Evolutionary conservation across 2,888 invertebrate genomes (phyloP), one percentile per base, ranked within the genome.

Genomic region (Hemicrepidius hirtus): DNA sequence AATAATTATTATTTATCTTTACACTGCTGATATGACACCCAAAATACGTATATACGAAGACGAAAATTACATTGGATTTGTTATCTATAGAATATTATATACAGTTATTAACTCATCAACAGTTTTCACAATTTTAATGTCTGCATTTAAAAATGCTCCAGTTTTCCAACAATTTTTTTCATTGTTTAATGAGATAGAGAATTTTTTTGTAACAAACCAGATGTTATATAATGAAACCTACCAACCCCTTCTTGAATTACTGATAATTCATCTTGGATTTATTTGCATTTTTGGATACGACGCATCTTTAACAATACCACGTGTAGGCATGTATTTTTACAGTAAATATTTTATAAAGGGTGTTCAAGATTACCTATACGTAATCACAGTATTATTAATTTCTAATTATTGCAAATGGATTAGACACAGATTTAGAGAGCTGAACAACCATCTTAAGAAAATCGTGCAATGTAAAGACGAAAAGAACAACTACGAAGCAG

Each of bases 361-460:
- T 3, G 3, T 41, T 6, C 3, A 41, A 41, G 40, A 41, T 13
- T 41, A 41, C 13, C 13, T n/a, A 6, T 13, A 41, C 6, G 40
- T 2, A 13, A 41, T 41, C 6, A 16, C 6, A 41, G 40, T 41
- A 5, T 13, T n/a, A 5, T 5, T 41, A 41, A 16, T 41, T 41
- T 41, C 40, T 1, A 41, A 41, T 16, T 41, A 41, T 41, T 41
- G 40, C 40, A 41, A 16, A 13, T 41, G 40, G 40, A 13, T 41
- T 2, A 41, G 6, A 16, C n/a, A 16, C 2, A 41, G 6, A n/a
- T 41, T 41, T 13, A 13, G 6, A 1, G 6, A 13, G 4, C 6
- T 41, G 13, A 41, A 41, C 40, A n/a, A 3, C 6, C 3, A 41
- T 41, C 40, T 41, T 5, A 2, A 3, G 13, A 6, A 2, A 32